These are phyloP conservation scores for Hyalella azteca DNA, from an alignment of 2,888 invertebrate genomes.

Conservation along the genomic window DNA sequence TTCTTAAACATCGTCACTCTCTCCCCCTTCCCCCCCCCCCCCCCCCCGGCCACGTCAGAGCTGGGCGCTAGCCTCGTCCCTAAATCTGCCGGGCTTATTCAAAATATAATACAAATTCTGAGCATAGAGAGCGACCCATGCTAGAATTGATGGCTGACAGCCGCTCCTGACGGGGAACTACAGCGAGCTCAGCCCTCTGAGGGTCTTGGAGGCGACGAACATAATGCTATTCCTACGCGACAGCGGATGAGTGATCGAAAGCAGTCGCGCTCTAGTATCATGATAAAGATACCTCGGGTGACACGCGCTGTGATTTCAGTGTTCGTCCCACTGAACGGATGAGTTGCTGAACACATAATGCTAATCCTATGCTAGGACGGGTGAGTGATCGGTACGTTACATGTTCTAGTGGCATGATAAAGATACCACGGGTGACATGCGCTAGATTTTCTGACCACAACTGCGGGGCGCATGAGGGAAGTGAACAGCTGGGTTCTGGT, in stretches of 20 bases:
- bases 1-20: no score
- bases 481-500: neutral
- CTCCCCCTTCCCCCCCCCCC: neutral
- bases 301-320: neutral
- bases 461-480: neutral
- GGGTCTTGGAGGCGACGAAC: neutral
- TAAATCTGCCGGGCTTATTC: neutral
- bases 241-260: neutral
- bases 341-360: no score
- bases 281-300: neutral
- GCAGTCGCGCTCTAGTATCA: neutral
- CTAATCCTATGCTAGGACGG: neutral
- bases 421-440: neutral
- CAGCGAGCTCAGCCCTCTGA: neutral
- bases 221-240: neutral
- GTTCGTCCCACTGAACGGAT: no score
- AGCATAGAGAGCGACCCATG: constrained; percentile 12
- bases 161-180: neutral
- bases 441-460: constrained; percentile 8
- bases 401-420: neutral
- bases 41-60: neutral
- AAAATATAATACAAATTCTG: constrained; percentile 6
- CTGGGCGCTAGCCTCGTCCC: neutral
- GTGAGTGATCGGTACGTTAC: neutral
- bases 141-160: constrained; percentile 6